Conservation (phyloP, 2,797 vertebrate species). For the Cephalopachus bancanus region DNA sequence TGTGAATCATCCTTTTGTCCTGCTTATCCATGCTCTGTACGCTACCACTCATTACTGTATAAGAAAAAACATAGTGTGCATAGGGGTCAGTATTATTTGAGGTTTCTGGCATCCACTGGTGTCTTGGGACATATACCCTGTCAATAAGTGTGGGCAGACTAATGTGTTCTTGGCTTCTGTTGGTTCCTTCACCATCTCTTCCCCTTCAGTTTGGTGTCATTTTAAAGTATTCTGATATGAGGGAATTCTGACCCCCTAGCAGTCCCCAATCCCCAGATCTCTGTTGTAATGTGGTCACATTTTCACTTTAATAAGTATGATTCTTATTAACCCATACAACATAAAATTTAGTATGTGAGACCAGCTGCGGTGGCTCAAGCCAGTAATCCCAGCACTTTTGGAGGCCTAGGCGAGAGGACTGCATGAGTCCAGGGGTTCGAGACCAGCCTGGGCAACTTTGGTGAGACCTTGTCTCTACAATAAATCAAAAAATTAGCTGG, state of each 20-base stretch:
- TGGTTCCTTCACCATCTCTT: neutral
- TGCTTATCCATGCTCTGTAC: neutral
- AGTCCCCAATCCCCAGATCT: neutral
- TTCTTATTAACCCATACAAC: neutral
- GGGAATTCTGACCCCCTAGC: neutral
- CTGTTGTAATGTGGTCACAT: neutral
- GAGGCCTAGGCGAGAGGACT: too few species aligned
- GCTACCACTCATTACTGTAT: neutral
- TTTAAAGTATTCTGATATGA: constrained; percentile 43
- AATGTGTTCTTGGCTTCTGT: neutral
- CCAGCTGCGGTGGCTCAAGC: too few species aligned
- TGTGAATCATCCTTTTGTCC: neutral
- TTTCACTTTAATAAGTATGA: neutral
- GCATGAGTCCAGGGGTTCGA: too few species aligned
- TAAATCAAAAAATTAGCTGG: too few species aligned
- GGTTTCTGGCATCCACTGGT: neutral
- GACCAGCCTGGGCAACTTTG: too few species aligned
- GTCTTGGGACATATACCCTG: neutral
- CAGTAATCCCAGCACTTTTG: too few species aligned
- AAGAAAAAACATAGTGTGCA: neutral
- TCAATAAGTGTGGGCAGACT: neutral
- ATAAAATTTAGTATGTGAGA: neutral
- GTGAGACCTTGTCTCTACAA: too few species aligned
- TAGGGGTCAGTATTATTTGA: neutral
- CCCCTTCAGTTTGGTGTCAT: neutral